Conservation (phyloP, 2,113 vertebrate species). For the Tauraco erythrolophus region DNA sequence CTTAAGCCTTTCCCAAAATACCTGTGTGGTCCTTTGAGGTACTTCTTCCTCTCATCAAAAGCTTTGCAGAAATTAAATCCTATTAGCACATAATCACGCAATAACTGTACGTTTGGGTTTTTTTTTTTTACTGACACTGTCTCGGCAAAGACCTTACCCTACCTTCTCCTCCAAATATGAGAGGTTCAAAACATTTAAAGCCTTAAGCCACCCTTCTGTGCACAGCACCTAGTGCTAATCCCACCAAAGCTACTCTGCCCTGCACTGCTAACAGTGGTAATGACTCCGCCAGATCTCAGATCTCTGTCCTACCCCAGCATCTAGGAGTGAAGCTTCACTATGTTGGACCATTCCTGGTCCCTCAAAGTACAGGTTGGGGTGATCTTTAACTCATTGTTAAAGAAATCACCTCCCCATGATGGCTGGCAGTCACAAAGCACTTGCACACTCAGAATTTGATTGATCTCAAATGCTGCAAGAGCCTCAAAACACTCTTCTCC, state of each 20-base stretch:
- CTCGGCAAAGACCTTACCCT: background rate
- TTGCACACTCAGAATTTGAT: background rate
- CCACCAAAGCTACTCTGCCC: background rate
- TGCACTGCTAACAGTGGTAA: background rate
- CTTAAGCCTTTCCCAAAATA: constrained; percentile 38
- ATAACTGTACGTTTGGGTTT: background rate
- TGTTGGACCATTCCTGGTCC: background rate
- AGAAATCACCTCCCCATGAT: background rate
- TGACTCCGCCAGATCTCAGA: rapidly evolving
- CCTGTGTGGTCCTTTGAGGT: background rate
- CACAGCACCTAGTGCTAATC: background rate
- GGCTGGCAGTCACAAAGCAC: background rate
- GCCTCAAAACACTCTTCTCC: background rate
- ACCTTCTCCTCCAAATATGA: background rate
- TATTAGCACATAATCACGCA: background rate
- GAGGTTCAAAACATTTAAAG: background rate
- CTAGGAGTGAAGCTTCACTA: background rate
- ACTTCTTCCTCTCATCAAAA: background rate
- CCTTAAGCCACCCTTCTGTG: background rate
- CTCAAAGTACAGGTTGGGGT: background rate
- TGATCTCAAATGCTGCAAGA: background rate
- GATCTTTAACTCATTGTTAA: background rate
- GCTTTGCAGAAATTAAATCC: constrained; percentile 29
- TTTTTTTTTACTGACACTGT: background rate
- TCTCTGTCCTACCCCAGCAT: background rate